Conservation (phyloP, 2,888 invertebrate species). For the Cephonodes hylas region DNA sequence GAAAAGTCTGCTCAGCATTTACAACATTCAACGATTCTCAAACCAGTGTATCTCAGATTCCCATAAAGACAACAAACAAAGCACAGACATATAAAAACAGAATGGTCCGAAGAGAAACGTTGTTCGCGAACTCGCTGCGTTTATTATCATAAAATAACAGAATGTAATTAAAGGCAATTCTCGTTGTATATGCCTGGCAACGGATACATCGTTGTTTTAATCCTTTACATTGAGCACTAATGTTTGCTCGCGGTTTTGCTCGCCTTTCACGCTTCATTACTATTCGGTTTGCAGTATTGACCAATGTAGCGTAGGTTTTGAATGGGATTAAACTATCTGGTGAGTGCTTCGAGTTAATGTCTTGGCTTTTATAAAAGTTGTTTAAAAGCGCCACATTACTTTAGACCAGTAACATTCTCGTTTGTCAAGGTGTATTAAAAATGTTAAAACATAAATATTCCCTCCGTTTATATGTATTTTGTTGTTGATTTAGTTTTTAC, state of each 20-base stretch:
- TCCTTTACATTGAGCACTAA: background rate
- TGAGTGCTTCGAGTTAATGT: no score
- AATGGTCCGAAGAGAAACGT: background rate
- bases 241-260: background rate
- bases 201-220: background rate
- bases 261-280: background rate
- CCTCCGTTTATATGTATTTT: no score
- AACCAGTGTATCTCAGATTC: background rate
- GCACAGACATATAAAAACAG: background rate
- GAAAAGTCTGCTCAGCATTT: no score
- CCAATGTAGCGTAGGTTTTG: no score
- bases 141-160: conserved; percentile 80
- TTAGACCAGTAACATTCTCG: no score
- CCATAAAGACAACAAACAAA: conserved; percentile 1
- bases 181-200: background rate
- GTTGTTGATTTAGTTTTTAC: no score
- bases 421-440: no score
- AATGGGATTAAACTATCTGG: no score
- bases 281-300: no score
- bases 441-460: no score
- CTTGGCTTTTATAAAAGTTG: no score
- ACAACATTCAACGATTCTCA: background rate
- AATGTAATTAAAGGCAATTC: conserved; percentile 59
- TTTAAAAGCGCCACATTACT: no score
- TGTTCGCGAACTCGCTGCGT: conserved; percentile 21